phyloP scores from a whole-genome alignment of 1,140 invertebrate genomes.

The Metopolophium dirhodum region DNA sequence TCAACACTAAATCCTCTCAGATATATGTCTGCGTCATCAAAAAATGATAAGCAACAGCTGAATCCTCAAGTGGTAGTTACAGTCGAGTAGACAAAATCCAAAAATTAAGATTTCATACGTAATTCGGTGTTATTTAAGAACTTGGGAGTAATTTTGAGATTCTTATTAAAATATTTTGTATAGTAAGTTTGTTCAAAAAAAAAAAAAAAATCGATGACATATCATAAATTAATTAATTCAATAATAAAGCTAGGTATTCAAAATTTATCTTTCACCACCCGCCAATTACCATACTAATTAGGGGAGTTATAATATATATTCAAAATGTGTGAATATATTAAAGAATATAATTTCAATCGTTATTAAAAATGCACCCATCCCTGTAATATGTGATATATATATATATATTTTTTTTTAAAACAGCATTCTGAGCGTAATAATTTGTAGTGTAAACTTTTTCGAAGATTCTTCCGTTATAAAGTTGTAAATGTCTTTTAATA shows the following conservation, averaged over 20 bases:
- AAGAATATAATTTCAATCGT: background rate
- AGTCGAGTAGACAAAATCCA: background rate
- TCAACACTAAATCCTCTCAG: background rate
- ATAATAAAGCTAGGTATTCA: background rate
- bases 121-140: background rate
- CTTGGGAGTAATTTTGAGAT: background rate
- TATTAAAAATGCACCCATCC: background rate
- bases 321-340: background rate
- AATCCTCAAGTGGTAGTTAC: background rate
- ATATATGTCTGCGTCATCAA: background rate
- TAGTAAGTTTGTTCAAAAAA: background rate
- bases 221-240: background rate
- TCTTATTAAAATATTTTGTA: background rate
- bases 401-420: background rate
- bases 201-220: background rate
- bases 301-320: background rate
- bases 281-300: background rate
- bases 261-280: too few species aligned
- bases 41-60: background rate
- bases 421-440: background rate
- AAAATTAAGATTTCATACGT: background rate
- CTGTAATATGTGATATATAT: background rate
- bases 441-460: background rate
- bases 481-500: constrained; percentile 8
- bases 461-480: background rate